Evolutionary conservation across 2,797 vertebrate species (phyloP).

Genomic region (Sebastes minor): DNA sequence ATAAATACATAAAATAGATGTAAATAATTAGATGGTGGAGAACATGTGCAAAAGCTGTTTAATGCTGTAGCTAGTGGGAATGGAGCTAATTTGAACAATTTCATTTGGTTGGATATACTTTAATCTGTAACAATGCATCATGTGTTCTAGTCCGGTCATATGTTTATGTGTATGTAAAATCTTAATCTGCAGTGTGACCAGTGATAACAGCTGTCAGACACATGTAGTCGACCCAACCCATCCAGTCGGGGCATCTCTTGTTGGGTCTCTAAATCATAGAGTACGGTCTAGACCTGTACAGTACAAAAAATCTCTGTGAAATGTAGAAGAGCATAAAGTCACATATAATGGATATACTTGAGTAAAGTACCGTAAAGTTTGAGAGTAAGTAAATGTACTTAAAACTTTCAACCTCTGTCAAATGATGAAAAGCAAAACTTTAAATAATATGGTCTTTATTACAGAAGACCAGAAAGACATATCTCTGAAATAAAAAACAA

Average conservation of each 20-base stretch:
- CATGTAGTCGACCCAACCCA: background rate
- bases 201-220: background rate
- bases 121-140: background rate
- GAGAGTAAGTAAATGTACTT: background rate
- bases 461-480: background rate
- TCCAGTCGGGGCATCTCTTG: no score
- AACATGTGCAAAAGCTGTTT: no score
- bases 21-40: no score
- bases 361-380: background rate
- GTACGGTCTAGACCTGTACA: no score
- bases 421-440: background rate
- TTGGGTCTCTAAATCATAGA: no score
- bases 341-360: background rate
- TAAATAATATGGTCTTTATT: background rate
- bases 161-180: background rate
- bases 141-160: background rate
- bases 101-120: background rate
- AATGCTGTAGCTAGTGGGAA: background rate
- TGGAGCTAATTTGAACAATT: background rate
- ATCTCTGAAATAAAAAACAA: background rate
- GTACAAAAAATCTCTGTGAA: background rate
- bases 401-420: background rate
- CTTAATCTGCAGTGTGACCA: background rate
- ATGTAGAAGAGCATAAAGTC: background rate
- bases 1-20: no score